Base-by-base conservation (phyloP, 2,888 invertebrate genomes). In the Anagyrus pseudococci region DNA sequence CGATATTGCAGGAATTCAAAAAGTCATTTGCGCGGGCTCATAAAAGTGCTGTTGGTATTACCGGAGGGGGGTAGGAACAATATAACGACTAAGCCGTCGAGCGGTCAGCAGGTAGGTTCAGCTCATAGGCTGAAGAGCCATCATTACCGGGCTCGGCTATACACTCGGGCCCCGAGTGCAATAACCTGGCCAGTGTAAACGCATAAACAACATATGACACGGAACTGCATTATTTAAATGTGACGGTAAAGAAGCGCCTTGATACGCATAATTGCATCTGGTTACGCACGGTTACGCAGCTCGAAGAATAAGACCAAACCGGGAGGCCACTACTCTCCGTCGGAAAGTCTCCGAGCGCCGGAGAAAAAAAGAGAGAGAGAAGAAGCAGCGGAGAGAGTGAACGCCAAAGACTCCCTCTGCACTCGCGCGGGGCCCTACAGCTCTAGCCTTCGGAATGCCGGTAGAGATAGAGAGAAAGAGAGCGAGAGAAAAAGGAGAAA, bases 261-360 rank as follows among this genome's bases (percentile, higher is more conserved):
- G 71, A 72, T 72, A 71, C 68, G 70, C 72, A 67, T 74, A 73
- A 75, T 71, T 69, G 73, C 71, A 65, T 67, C 68, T 68, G 69
- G 71, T 71, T 73, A 72, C 70, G 68, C 68, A 64, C 68, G 64
- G 70, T 71, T 73, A 72, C 61, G 56, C 69, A 53, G 59, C 57
- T 52, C 56, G 57, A 26, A 37, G 62, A 68, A 70, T 62, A 68
- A 67, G 63, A 69, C 60, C 55, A 56, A 41, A 15, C 13, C 0
- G 22, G 44, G 13, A 6, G 22, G n/a, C 8, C n/a, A 17, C n/a
- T n/a, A n/a, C n/a, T n/a, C n/a, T n/a, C n/a, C n/a, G n/a, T n/a
- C n/a, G 19, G n/a, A 43, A 43, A 19, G 17, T 3, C 19, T 7
- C 29, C 29, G 40, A 22, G 46, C 25, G 44, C 29, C 47, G 37